A percentile compares a stretch with the other conserved stretches of the same genome.
Evolutionary conservation across 1,140 invertebrate genomes (phyloP).

Genomic region (Bemisia tabaci): DNA sequence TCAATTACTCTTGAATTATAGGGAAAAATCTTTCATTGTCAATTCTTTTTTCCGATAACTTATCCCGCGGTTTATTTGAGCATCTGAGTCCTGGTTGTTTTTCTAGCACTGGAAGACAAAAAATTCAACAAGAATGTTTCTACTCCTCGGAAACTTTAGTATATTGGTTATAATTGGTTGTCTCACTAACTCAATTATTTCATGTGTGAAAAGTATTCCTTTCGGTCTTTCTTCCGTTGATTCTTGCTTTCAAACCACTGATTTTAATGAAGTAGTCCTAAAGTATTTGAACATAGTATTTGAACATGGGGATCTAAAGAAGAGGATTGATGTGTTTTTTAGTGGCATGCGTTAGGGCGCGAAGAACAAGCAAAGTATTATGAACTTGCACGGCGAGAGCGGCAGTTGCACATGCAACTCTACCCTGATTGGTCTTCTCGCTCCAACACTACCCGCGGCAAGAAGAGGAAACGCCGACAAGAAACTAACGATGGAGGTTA

Average conservation of each 20-base stretch:
- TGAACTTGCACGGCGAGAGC: conserved; percentile 93
- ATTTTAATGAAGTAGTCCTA: too few relatives aligned
- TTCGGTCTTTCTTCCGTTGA: conserved; percentile 16
- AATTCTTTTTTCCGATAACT: too few relatives aligned
- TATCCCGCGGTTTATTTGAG: too few relatives aligned
- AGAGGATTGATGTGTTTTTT: conserved; percentile 18
- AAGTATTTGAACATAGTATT: background rate
- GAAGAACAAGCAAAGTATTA: conserved; percentile 99
- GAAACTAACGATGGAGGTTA: conserved; percentile 91
- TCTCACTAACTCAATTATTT: too few relatives aligned
- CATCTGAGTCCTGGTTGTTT: conserved; percentile 33
- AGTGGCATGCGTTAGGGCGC: conserved; percentile 98
- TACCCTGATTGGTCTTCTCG: conserved; percentile 99
- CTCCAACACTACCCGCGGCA: conserved; percentile 91
- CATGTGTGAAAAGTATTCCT: background rate
- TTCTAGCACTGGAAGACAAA: conserved; percentile 34
- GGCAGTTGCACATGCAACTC: conserved; percentile 96
- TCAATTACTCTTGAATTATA: too few relatives aligned
- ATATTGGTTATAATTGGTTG: too few relatives aligned
- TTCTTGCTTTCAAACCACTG: too few relatives aligned
- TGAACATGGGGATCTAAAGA: conserved; percentile 1
- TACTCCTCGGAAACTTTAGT: conserved; percentile 2
- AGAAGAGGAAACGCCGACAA: conserved; percentile 99
- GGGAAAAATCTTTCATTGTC: too few relatives aligned
- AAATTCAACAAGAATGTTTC: background rate